Evolutionary conservation across 2,888 invertebrate species (phyloP).

Genomic region (Adelphocoris suturalis): DNA sequence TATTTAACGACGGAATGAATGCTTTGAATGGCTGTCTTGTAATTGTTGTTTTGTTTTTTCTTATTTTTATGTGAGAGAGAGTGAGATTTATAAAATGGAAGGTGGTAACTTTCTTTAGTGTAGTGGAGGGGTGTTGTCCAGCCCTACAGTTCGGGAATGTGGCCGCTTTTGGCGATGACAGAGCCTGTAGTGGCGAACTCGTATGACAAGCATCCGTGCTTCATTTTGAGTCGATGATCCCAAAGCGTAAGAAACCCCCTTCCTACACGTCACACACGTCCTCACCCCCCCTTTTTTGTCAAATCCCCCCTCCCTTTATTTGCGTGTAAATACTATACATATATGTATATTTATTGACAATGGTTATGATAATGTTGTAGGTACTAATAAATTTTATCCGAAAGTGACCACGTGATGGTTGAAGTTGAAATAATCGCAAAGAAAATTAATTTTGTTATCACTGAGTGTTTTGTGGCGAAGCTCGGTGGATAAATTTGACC

Average conservation of each 20-base stretch:
- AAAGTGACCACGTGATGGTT: neutral
- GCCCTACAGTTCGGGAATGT: neutral
- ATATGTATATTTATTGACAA: constrained; percentile 63
- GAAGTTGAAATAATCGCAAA: constrained; percentile 7
- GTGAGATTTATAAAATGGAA: constrained; percentile 30
- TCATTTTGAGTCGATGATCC: neutral
- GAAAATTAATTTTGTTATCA: neutral
- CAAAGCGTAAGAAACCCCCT: neutral
- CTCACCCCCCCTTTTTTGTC: neutral
- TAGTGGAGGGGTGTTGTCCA: neutral
- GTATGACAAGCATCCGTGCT: neutral
- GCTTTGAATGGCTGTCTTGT: neutral
- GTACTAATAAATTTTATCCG: constrained; percentile 50
- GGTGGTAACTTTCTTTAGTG: neutral
- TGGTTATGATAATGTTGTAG: constrained; percentile 43
- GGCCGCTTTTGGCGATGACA: neutral
- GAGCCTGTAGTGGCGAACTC: neutral
- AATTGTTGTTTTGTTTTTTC: neutral
- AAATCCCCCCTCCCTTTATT: constrained; percentile 2
- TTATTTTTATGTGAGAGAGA: neutral
- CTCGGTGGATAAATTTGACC: constrained; percentile 1
- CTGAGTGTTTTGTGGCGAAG: neutral
- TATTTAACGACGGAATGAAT: neutral
- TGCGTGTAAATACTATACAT: constrained; percentile 65
- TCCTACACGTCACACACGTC: neutral